Evolutionary conservation across 2,797 vertebrate species (phyloP).

Genomic region (Otus scops): DNA sequence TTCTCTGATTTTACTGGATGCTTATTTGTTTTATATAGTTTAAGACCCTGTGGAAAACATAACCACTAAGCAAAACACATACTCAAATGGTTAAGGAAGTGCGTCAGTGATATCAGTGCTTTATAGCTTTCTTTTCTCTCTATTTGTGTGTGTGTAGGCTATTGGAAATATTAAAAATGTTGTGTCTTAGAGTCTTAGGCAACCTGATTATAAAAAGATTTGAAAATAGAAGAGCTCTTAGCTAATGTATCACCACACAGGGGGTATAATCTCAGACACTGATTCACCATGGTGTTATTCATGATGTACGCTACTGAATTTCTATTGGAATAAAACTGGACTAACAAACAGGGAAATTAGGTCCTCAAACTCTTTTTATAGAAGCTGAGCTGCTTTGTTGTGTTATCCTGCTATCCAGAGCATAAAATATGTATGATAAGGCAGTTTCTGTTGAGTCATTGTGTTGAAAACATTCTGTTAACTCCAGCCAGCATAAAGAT

Average conservation of each 20-base stretch:
- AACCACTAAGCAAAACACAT: background rate
- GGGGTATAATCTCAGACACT: background rate
- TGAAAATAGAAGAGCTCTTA: background rate
- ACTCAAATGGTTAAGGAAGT: background rate
- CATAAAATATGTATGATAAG: constrained; percentile 40
- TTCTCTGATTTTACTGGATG: background rate
- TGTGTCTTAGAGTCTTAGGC: background rate
- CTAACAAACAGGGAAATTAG: constrained; percentile 23
- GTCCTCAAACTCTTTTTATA: background rate
- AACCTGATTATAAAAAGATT: background rate
- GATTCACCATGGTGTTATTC: background rate
- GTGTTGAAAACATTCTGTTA: background rate
- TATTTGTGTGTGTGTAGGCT: background rate
- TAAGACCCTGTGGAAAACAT: background rate
- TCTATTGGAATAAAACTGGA: background rate
- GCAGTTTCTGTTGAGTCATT: constrained; percentile 31
- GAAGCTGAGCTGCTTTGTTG: background rate
- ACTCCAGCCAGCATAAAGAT: background rate
- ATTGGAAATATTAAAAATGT: background rate
- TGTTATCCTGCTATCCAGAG: background rate
- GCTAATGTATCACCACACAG: background rate
- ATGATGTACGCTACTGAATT: background rate
- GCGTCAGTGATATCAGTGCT: background rate
- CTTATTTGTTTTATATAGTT: background rate
- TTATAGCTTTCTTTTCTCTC: background rate